Evolutionary conservation across 2,113 vertebrate species (phyloP), one percentile per base, ranked within the genome.

Genomic region (Desmodus rotundus): DNA sequence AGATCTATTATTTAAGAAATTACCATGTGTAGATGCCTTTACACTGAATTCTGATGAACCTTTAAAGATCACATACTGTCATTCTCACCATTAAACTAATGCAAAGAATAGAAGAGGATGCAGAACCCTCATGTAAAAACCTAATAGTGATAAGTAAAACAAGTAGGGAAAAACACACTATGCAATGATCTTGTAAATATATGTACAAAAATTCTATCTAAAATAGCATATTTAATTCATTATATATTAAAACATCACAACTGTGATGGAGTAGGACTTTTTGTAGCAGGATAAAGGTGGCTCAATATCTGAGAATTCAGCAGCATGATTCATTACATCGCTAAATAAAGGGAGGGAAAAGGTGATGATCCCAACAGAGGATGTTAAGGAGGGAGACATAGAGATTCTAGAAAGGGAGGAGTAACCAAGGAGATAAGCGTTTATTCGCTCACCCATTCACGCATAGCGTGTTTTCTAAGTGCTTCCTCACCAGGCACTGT

Each of bases 241-340:
- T 45, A 1, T 33, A 10, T 65, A 52, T 58, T n/a, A 70, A 74
- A 91, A 85, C 7, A 84, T 33, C 5, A 3, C 15, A 87, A 72
- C 5, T 77, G 6, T 87, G 38, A 76, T 54, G 45, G 54, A 47
- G 36, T 36, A 26, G 28, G 11, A 72, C 72, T 84, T 94, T 52
- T 80, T 58, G 11, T 80, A 89, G 67, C 28, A 70, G 28, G 63
- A 24, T 36, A 78, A 94, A 96, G 54, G 73, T 83, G 13, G 78
- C 73, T 94, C 78, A 91, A 15, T 93, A 72, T 72, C 38, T 95
- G 26, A 78, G 86, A 82, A 54, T 93, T 41, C 43, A 7, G 81
- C 28, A 52, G 1, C 6, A 45, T 81, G 36, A 24, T 89, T 78
- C 63, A 41, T 83, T 88, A 38, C 2, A 58, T 45, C 9, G 33